Evolutionary conservation across 2,113 vertebrate genomes (phyloP), one percentile per base, ranked within the genome.

Genomic region (Bucco capensis): DNA sequence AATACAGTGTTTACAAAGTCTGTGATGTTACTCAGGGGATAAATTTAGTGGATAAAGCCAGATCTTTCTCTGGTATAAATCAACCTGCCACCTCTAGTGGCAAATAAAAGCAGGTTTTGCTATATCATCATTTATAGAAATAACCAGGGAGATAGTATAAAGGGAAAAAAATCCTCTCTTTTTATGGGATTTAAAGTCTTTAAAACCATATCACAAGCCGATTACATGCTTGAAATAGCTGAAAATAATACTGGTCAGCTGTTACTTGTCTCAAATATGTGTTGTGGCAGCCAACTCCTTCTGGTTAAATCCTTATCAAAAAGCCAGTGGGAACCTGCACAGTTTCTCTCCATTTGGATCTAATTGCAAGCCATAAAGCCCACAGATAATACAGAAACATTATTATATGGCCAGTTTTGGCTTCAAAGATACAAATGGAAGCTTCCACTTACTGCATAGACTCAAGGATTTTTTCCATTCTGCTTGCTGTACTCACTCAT

Each of bases 71-170:
- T 67, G 21, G 14, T 54, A 42, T 89, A 73, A 83, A 89, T 87
- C 42, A 64, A 8, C 8, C 14, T 84, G 53, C 19, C 37, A 75
- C 14, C 19, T 93, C 67, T 50, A 76, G 18, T 65, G 54, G 60
- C 60, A 87, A 83, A 91, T 84, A 89, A 92, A 81, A 62, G 16
- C n/a, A 79, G 28, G 27, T 92, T 94, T 89, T 94, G 10, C 42
- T 86, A 8, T 73, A 51, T 80, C 30, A n/a, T 61, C 12, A 17
- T 47, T 85, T 78, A 77, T 88, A 19, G 71, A 88, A 89, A 91
- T 82, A 76, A 82, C 28, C 23, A 61, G 58, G 67, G 14, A 76
- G 44, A 46, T 50, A 57, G 23, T 25, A 49, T 7, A 60, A 10
- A 92, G 12, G 3, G 9, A 5, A 31, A 85, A 94, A 66, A 30